Evolutionary conservation across 2,888 invertebrate species (phyloP).

Genomic region (Drosophila mimetica): DNA sequence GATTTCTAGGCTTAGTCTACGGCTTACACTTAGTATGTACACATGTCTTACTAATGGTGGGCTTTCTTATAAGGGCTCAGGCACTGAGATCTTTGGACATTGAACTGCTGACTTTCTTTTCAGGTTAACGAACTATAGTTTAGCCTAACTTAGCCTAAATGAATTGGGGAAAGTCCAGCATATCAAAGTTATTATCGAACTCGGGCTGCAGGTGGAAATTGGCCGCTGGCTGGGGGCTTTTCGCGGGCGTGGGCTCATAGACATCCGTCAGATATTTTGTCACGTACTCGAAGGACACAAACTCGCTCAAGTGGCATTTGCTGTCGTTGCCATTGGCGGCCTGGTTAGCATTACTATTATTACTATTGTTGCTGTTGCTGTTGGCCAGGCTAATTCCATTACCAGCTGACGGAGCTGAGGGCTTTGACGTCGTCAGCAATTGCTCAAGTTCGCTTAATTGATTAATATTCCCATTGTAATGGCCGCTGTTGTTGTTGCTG

Average conservation of each 20-base stretch:
- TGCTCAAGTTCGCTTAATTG: conserved; percentile 80
- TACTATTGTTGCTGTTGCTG: conserved; percentile 5
- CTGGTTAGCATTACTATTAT: not conserved
- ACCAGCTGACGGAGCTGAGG: conserved; percentile 11
- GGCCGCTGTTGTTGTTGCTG: conserved; percentile 50
- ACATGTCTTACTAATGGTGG: conserved; percentile 32
- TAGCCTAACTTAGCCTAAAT: conserved; percentile 49
- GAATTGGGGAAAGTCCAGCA: conserved; percentile 83
- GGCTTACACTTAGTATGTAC: conserved; percentile 17
- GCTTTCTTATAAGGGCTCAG: conserved; percentile 50
- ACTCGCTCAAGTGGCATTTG: conserved; percentile 75
- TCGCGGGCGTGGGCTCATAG: conserved; percentile 64
- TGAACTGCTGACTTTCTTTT: conserved; percentile 35
- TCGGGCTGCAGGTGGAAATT: conserved; percentile 58
- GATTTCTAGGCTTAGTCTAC: conserved; percentile 21
- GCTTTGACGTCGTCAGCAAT: conserved; percentile 54
- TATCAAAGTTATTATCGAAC: conserved; percentile 79
- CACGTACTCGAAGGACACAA: conserved; percentile 84
- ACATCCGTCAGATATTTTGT: conserved; percentile 83
- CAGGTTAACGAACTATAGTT: conserved; percentile 4
- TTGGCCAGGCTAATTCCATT: conserved; percentile 38
- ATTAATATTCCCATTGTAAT: conserved; percentile 67
- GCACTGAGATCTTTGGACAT: conserved; percentile 75
- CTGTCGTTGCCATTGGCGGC: conserved; percentile 12
- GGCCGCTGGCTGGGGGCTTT: conserved; percentile 46